phyloP scores from a whole-genome alignment of 1,140 invertebrate genomes.

The Babylonia areolata region DNA sequence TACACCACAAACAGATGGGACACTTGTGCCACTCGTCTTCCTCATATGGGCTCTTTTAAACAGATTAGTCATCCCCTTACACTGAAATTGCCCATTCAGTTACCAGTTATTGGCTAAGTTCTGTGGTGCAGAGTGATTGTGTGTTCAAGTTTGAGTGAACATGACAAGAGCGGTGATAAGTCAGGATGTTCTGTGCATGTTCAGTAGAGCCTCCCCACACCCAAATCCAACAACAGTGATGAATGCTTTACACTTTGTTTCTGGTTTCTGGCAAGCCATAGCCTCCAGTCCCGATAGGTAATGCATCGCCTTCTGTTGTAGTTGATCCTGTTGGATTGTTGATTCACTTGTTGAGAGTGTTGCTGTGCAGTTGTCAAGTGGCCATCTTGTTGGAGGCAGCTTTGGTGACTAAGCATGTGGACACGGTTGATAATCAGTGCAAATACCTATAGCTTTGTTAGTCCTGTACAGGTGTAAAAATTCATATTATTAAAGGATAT shows the following conservation, averaged over 20 bases:
- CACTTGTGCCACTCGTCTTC: no score
- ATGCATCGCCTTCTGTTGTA: background rate
- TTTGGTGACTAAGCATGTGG: background rate
- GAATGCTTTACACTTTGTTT: no score
- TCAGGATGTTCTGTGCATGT: background rate
- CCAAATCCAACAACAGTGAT: background rate
- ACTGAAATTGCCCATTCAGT: no score
- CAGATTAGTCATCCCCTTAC: no score
- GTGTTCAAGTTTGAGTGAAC: no score
- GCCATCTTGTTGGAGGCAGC: slow-evolving; percentile 1
- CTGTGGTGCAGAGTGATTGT: no score
- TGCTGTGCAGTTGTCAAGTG: background rate
- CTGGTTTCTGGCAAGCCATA: no score
- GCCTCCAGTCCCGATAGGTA: background rate
- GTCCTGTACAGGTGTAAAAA: background rate
- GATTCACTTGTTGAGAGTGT: background rate
- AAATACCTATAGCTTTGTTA: background rate
- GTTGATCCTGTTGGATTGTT: background rate
- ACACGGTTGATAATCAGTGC: slow-evolving; percentile 3
- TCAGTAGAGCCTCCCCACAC: background rate
- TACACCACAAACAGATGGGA: no score
- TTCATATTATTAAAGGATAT: background rate
- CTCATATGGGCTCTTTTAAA: no score
- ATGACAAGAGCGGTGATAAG: no score
- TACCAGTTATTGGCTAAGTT: no score